Evolutionary conservation across 2,888 invertebrate genomes (phyloP), one percentile per base, ranked within the genome.

Genomic region (Cepaea hortensis): DNA sequence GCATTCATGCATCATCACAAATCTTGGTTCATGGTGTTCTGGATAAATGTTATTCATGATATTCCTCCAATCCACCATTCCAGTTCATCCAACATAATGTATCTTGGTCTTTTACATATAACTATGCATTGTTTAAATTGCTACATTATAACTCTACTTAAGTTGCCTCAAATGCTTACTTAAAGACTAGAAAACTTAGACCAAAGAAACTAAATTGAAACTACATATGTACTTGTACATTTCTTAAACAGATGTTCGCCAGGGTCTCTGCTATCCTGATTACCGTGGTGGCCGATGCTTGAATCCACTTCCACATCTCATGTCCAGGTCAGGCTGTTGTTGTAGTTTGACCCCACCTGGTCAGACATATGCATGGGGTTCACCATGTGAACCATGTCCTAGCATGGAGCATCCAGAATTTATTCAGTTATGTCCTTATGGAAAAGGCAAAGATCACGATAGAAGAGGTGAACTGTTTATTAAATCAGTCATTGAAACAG

Each of bases 251-350:
- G 98, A 98, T 92, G 97, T 96, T n/a, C 96, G 97, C 85, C 95
- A 96, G 93, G 97, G 97, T 92, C 95, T 97, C 83, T 98, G 98
- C 94, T 97, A 97, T 94, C 96, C 96, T 90, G 96, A 96, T 55
- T 93, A 97, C 96, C 93, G 96, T 96, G 92, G 97, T 89, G 97
- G 97, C 0, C 96, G 96, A 87, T 98, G 98, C 92, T 96, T 96
- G 85, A 96, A 96, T 89, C 97, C 97, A 0, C 96, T 97, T 0
- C 95, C 96, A 4, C 96, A 96, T 15, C 96, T 97, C 0, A 97
- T 97, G n/a, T 97, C 97, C 0, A 96, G 97, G 93, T 97, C 97
- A 0, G 96, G 96, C 91, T 98, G 97, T 91, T 98, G 98, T 93
- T 98, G 98, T 93, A 97, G 97, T 15, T 95, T 96, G 90, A 89